These are phyloP conservation scores for Cyrtorhinus lividipennis DNA, from an alignment of 1,140 invertebrate genomes.

Conservation along the genomic window DNA sequence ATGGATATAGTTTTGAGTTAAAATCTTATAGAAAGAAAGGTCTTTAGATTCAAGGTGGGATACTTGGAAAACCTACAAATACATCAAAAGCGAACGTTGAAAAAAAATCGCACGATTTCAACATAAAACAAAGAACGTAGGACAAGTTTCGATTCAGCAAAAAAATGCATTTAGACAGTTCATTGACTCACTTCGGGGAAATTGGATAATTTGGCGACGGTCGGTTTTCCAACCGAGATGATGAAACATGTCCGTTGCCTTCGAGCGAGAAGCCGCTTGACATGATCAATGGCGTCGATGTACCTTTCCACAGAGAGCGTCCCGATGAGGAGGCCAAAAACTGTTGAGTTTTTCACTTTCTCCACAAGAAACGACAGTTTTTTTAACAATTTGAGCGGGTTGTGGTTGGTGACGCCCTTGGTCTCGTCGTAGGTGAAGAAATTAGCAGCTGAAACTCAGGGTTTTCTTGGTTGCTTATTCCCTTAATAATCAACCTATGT, in stretches of 20 bases:
- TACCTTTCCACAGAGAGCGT: conserved; percentile 73
- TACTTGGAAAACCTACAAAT: too few species aligned
- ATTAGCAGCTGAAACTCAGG: conserved; percentile 13
- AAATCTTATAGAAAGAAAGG: too few species aligned
- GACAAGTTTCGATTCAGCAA: too few species aligned
- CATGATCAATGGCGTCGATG: conserved; percentile 52
- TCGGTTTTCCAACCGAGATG: conserved; percentile 84
- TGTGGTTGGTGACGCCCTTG: neutral
- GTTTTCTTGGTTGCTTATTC: too few species aligned
- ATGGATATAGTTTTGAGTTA: too few species aligned
- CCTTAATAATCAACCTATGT: too few species aligned
- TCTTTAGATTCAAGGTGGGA: too few species aligned
- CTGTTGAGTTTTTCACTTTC: conserved; percentile 72
- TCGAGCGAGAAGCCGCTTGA: conserved; percentile 55
- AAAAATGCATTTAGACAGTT: too few species aligned
- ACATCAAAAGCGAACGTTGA: too few species aligned
- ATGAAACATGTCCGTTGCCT: conserved; percentile 76
- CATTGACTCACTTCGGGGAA: conserved; percentile 65
- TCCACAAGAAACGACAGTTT: conserved; percentile 61
- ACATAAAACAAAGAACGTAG: too few species aligned
- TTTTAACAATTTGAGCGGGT: conserved; percentile 22
- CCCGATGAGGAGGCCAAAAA: conserved; percentile 75
- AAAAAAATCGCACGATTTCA: too few species aligned
- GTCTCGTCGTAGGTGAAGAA: conserved; percentile 11
- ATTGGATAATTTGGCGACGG: conserved; percentile 83